phyloP scores from a whole-genome alignment of 2,888 invertebrate species.

The Syritta pipiens region DNA sequence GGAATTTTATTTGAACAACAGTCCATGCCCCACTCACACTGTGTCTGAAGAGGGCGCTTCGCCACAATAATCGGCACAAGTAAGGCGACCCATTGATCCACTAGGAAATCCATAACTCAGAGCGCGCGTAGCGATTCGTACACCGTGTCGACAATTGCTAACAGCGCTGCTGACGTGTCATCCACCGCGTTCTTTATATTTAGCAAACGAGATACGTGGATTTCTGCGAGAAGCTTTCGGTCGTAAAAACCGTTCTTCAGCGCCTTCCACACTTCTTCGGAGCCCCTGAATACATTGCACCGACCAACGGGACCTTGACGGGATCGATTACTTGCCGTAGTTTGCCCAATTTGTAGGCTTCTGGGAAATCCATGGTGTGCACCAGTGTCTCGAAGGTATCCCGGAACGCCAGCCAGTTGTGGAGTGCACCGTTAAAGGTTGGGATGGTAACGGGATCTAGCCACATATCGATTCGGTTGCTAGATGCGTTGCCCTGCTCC shows the following conservation, averaged over 20 bases:
- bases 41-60: conserved; percentile 3
- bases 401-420: conserved; percentile 38
- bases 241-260: conserved; percentile 30
- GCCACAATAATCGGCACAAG: conserved; percentile 9
- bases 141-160: conserved; percentile 43
- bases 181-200: conserved; percentile 2
- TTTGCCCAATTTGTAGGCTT: conserved; percentile 40
- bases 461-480: neutral
- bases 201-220: conserved; percentile 34
- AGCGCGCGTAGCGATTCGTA: conserved; percentile 37
- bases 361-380: conserved; percentile 1
- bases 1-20: conserved; percentile 20
- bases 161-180: conserved; percentile 12
- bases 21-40: conserved; percentile 15
- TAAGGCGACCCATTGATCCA: conserved; percentile 25
- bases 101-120: conserved; percentile 20
- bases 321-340: conserved; percentile 34
- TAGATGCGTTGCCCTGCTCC: neutral
- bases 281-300: conserved; percentile 33
- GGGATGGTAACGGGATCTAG: conserved; percentile 16
- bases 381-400: conserved; percentile 7
- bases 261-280: conserved; percentile 30
- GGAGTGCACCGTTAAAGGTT: conserved; percentile 21
- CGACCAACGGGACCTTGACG: conserved; percentile 7
- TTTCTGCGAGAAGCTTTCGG: conserved; percentile 27